A percentile compares a stretch with the other conserved stretches of the same genome.
Conservation (phyloP, 2,888 invertebrate genomes). For the Punctoribates punctum region DNA sequence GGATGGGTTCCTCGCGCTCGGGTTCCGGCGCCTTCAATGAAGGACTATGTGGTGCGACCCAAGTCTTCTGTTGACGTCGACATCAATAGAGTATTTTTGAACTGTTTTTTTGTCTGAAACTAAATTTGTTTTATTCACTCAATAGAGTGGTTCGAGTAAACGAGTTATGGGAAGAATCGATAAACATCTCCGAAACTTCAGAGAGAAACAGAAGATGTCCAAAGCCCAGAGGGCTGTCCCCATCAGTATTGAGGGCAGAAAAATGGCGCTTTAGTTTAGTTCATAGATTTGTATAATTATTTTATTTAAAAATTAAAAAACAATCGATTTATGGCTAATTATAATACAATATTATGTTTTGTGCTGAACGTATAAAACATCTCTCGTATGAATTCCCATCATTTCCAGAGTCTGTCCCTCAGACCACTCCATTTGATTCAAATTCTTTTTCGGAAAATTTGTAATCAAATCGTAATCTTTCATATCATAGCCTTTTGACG, state of each 20-base stretch:
- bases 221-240: constrained; percentile 79
- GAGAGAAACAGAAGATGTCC: constrained; percentile 75
- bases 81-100: constrained; percentile 55
- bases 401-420: constrained; percentile 52
- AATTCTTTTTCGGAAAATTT: constrained; percentile 55
- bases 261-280: constrained; percentile 73
- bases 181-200: constrained; percentile 83
- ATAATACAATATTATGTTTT: constrained; percentile 42
- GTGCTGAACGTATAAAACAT: constrained; percentile 56
- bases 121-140: neutral
- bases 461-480: constrained; percentile 56
- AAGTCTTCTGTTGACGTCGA: constrained; percentile 84
- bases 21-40: constrained; percentile 89
- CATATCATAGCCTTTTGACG: constrained; percentile 53
- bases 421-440: constrained; percentile 52
- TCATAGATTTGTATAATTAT: neutral
- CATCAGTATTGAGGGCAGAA: constrained; percentile 93
- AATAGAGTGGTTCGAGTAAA: constrained; percentile 41
- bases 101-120: neutral
- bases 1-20: constrained; percentile 93
- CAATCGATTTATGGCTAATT: constrained; percentile 22
- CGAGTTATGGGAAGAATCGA: constrained; percentile 64
- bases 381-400: constrained; percentile 55
- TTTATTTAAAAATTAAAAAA: constrained; percentile 41
- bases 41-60: constrained; percentile 93